phyloP scores from a whole-genome alignment of 30 jellyfish, hydroid and myxozoan genomes.

The Mastigias papua region DNA sequence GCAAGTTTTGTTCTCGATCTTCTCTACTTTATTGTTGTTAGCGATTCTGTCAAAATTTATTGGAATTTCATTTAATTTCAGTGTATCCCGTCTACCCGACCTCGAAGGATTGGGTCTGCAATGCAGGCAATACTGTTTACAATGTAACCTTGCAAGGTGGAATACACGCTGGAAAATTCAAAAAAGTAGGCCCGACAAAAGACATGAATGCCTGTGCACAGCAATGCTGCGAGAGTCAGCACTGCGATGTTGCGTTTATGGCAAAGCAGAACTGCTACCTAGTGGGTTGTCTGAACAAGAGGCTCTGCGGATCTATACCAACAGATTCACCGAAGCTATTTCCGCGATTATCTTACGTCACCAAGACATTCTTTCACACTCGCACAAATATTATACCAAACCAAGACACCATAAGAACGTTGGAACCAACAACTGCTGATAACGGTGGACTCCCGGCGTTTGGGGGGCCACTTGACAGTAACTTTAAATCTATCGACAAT shows the following conservation, averaged over 20 bases:
- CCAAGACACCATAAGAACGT: conserved; percentile 14
- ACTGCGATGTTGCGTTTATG: conserved; percentile 93
- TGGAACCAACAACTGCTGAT: conserved; percentile 43
- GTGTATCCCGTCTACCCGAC: conserved; percentile 84
- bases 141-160: conserved; percentile 96
- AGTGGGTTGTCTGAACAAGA: conserved; percentile 85
- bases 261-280: conserved; percentile 94
- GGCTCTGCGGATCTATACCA: conserved; percentile 89
- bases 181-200: conserved; percentile 78
- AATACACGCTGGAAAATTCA: conserved; percentile 94
- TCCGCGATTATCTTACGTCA: conserved; percentile 82
- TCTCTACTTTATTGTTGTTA: too few relatives aligned
- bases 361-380: conserved; percentile 70
- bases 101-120: conserved; percentile 93
- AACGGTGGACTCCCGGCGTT: background rate
- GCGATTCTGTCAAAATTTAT: too few relatives aligned
- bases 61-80: conserved; percentile 29
- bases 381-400: conserved; percentile 28
- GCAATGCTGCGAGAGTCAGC: conserved; percentile 92
- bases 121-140: conserved; percentile 78
- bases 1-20: too few relatives aligned
- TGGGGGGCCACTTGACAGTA: background rate
- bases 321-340: conserved; percentile 76
- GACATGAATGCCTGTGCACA: conserved; percentile 83
- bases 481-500: conserved; percentile 27